Percentiles rank a stretch among this genome's conserved stretches.
Conservation (phyloP, 2,797 vertebrate genomes). For the Enteromius treurensis region DNA sequence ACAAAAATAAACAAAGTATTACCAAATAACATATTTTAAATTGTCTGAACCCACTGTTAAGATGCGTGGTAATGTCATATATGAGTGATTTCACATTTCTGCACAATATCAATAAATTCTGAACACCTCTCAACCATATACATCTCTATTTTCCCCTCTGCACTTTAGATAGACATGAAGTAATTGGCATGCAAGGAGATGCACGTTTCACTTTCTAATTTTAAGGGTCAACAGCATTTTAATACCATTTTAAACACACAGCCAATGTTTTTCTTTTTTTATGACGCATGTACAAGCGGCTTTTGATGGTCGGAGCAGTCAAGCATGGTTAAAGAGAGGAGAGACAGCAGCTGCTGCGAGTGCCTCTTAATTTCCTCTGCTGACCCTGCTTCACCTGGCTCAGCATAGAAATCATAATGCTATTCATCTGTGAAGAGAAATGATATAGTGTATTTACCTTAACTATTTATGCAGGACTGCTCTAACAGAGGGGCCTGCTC, state of each 20-base stretch:
- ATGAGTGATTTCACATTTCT: constrained; percentile 68
- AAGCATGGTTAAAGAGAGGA: constrained; percentile 98
- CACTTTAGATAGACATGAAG: constrained; percentile 81
- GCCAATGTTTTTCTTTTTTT: constrained; percentile 88
- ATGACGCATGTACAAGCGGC: constrained; percentile 93
- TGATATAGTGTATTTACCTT: constrained; percentile 98
- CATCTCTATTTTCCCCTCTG: constrained; percentile 60
- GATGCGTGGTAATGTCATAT: constrained; percentile 76
- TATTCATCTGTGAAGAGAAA: constrained; percentile 98
- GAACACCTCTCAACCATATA: constrained; percentile 62
- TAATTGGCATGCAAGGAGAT: constrained; percentile 88
- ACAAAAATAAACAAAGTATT: background rate
- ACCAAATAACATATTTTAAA: background rate
- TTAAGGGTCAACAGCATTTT: constrained; percentile 92
- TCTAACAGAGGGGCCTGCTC: constrained; percentile 87
- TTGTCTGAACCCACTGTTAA: background rate
- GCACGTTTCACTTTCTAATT: constrained; percentile 91
- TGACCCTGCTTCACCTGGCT: constrained; percentile 98
- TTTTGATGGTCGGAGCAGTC: constrained; percentile 99
- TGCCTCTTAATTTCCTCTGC: constrained; percentile 95
- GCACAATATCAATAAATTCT: constrained; percentile 78
- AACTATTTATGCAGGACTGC: constrained; percentile 93
- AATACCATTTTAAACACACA: constrained; percentile 94
- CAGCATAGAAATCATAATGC: constrained; percentile 97
- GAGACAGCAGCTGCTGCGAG: constrained; percentile 94